Base-by-base conservation (phyloP, 2,888 invertebrate species). In the Muscina levida region DNA sequence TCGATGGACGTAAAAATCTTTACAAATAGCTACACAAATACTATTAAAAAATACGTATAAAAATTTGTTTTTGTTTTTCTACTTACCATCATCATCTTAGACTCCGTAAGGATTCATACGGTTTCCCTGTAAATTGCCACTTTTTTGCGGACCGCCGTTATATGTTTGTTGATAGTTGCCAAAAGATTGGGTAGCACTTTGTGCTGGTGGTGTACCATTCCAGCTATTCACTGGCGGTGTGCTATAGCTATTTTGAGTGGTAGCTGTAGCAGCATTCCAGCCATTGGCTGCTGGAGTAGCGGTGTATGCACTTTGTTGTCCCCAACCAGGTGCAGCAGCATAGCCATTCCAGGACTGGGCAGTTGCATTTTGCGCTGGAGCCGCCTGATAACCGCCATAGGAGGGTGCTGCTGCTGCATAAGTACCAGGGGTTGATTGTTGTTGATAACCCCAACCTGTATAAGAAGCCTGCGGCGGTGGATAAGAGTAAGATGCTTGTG, bases 131-230 rank as follows among this genome's bases (percentile, higher is more conserved):
- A 93, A 90, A 93, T 94, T 85, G 73, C 94, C 94, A 85, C 93
- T 93, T 83, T 96, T 93, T 91, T 96, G 93, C 0, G 97, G 96
- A 2, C 97, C 97, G 48, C 95, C 96, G 6, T 94, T 93, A 87
- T 95, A 96, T 72, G 94, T 93, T 89, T 96, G 96, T 85, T 96
- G 95, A 89, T 96, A 96, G 67, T 94, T 94, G 93, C 44, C 96
- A 79, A 86, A 86, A 77, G 82, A 84, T 84, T 84, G 85, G 6
- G 62, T 11, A 73, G 85, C 79, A 46, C 86, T 77, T 42, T 83
- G 83, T 51, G 84, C 73, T 2, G 85, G 44, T 56, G 83, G 84
- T 62, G 81, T 83, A 37, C 83, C 75, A 26, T 81, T 84, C 19
- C 82, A 83, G 1, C 83, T 72, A 24, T 82, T 82, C 56, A 84